A percentile compares a stretch with the other conserved stretches of the same genome.
Evolutionary conservation across 2,888 invertebrate genomes (phyloP).

Genomic region (Spilarctia lutea): DNA sequence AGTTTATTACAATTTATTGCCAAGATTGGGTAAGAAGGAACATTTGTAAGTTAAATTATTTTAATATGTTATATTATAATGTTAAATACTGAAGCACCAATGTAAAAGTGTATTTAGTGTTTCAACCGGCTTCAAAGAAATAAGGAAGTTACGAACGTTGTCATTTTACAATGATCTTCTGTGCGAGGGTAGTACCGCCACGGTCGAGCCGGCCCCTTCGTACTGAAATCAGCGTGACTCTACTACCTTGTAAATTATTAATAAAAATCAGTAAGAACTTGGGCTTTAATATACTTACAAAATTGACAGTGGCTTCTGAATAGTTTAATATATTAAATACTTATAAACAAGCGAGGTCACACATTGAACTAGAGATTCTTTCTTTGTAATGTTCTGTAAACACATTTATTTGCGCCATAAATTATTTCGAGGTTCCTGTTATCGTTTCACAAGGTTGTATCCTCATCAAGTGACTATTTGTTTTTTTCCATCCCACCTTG

Average conservation of each 20-base stretch:
- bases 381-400: neutral
- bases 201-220: too few relatives aligned
- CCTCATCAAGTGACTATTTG: neutral
- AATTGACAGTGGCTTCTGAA: neutral
- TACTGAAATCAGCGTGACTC: too few relatives aligned
- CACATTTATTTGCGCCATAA: neutral
- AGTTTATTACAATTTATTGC: neutral
- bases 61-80: neutral
- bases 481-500: neutral
- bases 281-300: neutral
- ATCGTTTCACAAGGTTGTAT: neutral
- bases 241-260: too few relatives aligned
- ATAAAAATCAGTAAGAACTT: too few relatives aligned
- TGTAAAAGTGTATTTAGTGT: neutral
- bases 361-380: neutral
- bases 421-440: neutral
- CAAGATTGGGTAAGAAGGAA: too few relatives aligned
- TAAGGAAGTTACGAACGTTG: too few relatives aligned
- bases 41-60: too few relatives aligned
- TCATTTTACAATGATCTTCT: too few relatives aligned
- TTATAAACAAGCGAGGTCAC: neutral
- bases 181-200: too few relatives aligned
- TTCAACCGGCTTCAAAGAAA: neutral
- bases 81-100: neutral
- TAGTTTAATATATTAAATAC: neutral